Conservation (phyloP, 1,140 invertebrate species). For the Ceratitis capitata region DNA sequence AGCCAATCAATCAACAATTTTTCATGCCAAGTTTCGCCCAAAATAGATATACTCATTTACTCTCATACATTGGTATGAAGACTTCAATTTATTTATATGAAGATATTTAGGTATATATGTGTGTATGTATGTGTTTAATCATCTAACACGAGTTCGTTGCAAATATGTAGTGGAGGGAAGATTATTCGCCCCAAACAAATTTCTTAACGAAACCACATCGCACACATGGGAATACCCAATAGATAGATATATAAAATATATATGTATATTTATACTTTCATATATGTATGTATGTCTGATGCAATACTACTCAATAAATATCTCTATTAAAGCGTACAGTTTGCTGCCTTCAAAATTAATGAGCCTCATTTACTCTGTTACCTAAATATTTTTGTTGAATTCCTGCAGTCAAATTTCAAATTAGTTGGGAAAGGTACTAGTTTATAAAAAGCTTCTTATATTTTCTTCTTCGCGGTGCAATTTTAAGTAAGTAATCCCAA, state of each 20-base stretch:
- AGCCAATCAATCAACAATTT: constrained; percentile 17
- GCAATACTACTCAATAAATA: neutral
- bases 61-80: neutral
- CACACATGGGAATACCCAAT: neutral
- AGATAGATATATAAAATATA: neutral
- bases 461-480: no score
- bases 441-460: no score
- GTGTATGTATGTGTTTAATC: neutral
- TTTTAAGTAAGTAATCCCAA: no score
- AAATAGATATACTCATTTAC: neutral
- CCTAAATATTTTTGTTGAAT: neutral
- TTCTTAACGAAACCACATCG: neutral
- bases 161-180: neutral
- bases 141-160: neutral
- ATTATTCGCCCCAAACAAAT: neutral
- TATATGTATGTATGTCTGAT: neutral
- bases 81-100: neutral
- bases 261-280: neutral
- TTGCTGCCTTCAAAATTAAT: constrained; percentile 5
- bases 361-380: neutral
- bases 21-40: neutral
- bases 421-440: no score
- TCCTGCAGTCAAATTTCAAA: no score
- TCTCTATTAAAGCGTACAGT: neutral
- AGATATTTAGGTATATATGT: neutral